Evolutionary conservation across 2,113 vertebrate genomes (phyloP), one percentile per base, ranked within the genome.

Genomic region (Forbesichthys agassizii): DNA sequence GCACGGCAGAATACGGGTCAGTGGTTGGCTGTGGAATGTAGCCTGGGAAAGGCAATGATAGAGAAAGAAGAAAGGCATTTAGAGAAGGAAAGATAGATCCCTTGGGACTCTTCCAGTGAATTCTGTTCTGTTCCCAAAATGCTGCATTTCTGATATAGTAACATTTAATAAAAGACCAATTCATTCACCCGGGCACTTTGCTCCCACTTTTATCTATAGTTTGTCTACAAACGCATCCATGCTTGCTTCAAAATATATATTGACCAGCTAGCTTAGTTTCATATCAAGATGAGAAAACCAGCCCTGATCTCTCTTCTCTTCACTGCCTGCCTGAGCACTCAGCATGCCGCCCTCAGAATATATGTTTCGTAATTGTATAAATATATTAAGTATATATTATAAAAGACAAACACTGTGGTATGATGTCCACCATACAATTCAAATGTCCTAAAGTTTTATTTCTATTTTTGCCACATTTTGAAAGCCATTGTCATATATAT

Each of bases 401-500:
- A 77, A 72, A 76, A 83, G 80, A 87, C 80, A 56, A 75, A 73
- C 76, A 84, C 83, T 90, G 81, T 88, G 80, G 79, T 51, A 71
- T 65, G 67, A 53, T 73, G 75, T 49, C 47, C 11, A 55, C 42
- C 57, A n/a, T 68, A 11, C 61, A 63, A 69, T 49, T 48, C 42
- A 62, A 62, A 69, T 14, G 61, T 60, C 20, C 12, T 13, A 14
- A 1, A 52, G 74, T 78, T 78, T 20, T 66, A 56, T 48, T 33
- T 61, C 33, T 20, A 20, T 70, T 58, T 77, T 60, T 46, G 27
- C 14, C 18, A 56, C 16, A 20, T 54, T 42, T 54, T 14, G 49
- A 46, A 58, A 33, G 11, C 20, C 48, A 10, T 54, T 18, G 7
- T 42, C 36, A 42, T 42, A 48, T 55, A 33, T 68, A 71, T 71